phyloP scores from a whole-genome alignment of 1,140 invertebrate genomes.

The Papilio glaucus region DNA sequence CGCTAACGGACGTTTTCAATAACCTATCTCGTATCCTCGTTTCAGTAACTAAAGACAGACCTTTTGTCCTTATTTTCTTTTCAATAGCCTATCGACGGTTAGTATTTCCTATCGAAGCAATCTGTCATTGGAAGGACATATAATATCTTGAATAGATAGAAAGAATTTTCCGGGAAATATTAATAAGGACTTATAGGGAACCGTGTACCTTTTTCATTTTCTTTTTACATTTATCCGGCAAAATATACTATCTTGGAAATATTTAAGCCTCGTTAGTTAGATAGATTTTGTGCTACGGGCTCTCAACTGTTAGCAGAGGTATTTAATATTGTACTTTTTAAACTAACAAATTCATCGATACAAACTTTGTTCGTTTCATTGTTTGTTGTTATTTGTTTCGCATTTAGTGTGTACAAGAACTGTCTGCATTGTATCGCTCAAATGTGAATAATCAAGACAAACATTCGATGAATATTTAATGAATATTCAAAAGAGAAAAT shows the following conservation, averaged over 20 bases:
- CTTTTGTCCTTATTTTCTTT: too few relatives aligned
- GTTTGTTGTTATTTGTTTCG: neutral
- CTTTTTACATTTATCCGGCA: neutral
- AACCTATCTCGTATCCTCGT: too few relatives aligned
- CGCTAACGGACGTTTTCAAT: too few relatives aligned
- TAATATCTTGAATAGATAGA: neutral
- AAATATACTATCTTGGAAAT: neutral
- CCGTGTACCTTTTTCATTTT: neutral
- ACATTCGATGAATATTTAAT: too few relatives aligned
- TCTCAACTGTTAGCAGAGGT: neutral
- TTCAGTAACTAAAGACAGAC: too few relatives aligned
- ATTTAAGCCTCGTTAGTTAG: neutral
- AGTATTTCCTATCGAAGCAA: too few relatives aligned
- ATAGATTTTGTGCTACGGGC: conserved; percentile 10
- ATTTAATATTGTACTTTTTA: conserved; percentile 1
- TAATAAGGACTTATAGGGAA: too few relatives aligned
- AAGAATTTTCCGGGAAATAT: neutral
- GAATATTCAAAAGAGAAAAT: conserved; percentile 1
- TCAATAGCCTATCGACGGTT: too few relatives aligned
- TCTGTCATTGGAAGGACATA: too few relatives aligned
- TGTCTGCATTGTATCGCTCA: neutral
- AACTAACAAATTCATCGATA: neutral
- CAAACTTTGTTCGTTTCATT: neutral
- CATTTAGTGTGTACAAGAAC: neutral
- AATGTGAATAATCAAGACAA: neutral